Conservation (phyloP, 2,797 vertebrate genomes). For the Malacoctenus gilli region DNA sequence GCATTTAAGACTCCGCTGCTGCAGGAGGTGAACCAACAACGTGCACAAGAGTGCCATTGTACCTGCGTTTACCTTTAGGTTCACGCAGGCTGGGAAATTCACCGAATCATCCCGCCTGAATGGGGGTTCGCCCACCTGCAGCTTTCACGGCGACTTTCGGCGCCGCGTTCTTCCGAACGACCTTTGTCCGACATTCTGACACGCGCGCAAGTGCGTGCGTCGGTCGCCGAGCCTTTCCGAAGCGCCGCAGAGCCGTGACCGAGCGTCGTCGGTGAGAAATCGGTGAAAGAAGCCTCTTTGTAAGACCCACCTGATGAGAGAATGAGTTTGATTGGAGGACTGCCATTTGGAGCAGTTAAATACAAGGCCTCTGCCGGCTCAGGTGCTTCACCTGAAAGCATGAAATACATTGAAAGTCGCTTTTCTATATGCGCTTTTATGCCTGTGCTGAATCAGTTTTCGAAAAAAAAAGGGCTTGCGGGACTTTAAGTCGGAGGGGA, state of each 20-base stretch:
- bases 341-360: neutral
- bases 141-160: neutral
- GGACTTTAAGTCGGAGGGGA: neutral
- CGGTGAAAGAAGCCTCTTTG: neutral
- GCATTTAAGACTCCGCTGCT: conserved; percentile 14
- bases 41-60: neutral
- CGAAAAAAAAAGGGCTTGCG: neutral
- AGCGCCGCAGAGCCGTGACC: neutral
- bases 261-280: neutral
- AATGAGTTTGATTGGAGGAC: neutral
- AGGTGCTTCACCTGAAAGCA: neutral
- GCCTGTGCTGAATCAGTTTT: conserved; percentile 5
- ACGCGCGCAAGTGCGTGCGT: no score
- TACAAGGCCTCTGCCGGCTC: neutral
- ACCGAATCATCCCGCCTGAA: no score
- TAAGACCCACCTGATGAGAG: conserved; percentile 3
- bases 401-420: neutral
- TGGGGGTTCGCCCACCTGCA: neutral
- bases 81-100: neutral
- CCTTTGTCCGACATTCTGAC: neutral
- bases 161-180: neutral
- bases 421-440: neutral
- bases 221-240: no score
- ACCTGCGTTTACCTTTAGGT: neutral
- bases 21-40: conserved; percentile 13